Conservation (phyloP, 1,140 invertebrate genomes). For the Tyrophagus putrescentiae region DNA sequence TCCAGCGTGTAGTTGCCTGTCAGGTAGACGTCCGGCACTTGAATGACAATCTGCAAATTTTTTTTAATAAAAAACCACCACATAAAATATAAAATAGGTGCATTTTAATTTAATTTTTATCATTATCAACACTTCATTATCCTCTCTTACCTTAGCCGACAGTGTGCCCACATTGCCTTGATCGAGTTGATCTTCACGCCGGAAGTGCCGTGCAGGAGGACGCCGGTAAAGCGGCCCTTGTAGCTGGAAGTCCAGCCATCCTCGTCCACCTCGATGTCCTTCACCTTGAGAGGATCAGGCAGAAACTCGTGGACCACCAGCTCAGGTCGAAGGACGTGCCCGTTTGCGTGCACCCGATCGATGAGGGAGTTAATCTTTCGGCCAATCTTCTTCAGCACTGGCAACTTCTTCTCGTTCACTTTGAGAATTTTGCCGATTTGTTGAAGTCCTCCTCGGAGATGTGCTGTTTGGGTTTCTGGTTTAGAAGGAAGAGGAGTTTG, state of each 20-base stretch:
- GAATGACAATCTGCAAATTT: slow-evolving; percentile 21
- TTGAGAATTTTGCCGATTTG: slow-evolving; percentile 5
- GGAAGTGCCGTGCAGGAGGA: slow-evolving; percentile 23
- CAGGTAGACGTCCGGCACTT: slow-evolving; percentile 21
- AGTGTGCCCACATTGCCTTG: slow-evolving; percentile 22
- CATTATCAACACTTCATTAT: too few relatives aligned
- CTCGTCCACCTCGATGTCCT: slow-evolving; percentile 22
- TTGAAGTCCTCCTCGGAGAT: slow-evolving; percentile 1
- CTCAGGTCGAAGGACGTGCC: slow-evolving; percentile 20
- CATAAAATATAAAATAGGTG: too few relatives aligned
- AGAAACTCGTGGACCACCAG: slow-evolving; percentile 21
- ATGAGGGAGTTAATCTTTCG: background rate
- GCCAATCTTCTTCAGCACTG: background rate
- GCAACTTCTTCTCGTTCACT: background rate
- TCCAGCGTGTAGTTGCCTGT: slow-evolving; percentile 24
- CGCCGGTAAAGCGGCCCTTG: slow-evolving; percentile 19
- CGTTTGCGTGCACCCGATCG: background rate
- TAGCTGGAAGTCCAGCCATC: slow-evolving; percentile 11
- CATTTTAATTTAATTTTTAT: too few relatives aligned
- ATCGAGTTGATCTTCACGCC: slow-evolving; percentile 21
- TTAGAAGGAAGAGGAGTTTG: too few relatives aligned
- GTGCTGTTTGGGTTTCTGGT: background rate
- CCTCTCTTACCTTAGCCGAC: background rate
- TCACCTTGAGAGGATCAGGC: slow-evolving; percentile 22
- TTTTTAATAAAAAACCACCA: too few relatives aligned